Evolutionary conservation across 2,113 vertebrate species (phyloP).

Genomic region (Thamnaconus septentrionalis): DNA sequence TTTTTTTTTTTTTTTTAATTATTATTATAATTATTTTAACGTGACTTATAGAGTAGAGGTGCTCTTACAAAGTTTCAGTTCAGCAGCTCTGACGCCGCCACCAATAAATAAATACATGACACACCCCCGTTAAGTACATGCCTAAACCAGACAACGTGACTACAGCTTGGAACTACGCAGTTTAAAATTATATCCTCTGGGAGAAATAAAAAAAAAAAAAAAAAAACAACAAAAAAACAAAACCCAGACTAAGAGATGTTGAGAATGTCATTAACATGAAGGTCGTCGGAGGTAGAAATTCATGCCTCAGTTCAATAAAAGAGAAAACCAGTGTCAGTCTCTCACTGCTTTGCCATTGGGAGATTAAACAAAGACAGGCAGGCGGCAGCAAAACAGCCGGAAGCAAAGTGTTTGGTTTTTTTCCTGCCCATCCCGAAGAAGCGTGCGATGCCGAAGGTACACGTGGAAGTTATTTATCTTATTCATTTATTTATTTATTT

Average conservation of each 20-base stretch:
- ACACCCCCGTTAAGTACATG: conserved; percentile 16
- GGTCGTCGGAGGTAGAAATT: conserved; percentile 67
- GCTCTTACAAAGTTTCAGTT: conserved; percentile 48
- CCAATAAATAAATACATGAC: conserved; percentile 70
- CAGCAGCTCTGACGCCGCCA: conserved; percentile 32
- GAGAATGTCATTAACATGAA: conserved; percentile 28
- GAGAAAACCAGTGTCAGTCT: conserved; percentile 29
- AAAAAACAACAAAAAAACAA: background rate
- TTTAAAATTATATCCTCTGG: conserved; percentile 35
- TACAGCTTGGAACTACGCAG: conserved; percentile 34
- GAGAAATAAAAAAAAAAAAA: background rate
- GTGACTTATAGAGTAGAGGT: conserved; percentile 25
- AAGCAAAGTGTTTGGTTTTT: conserved; percentile 10
- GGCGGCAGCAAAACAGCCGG: conserved; percentile 13
- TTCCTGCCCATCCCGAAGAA: background rate
- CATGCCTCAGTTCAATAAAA: conserved; percentile 47
- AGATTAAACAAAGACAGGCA: conserved; percentile 22
- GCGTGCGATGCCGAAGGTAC: conserved; percentile 35
- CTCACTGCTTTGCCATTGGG: conserved; percentile 24
- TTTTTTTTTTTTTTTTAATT: conserved; percentile 4
- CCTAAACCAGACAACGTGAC: conserved; percentile 27
- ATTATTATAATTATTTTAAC: conserved; percentile 14
- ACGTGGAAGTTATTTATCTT: conserved; percentile 1
- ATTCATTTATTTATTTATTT: too few species aligned
- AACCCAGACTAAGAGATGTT: conserved; percentile 19